Base-by-base conservation (phyloP, 2,888 invertebrate species). In the Steinernema hermaphroditum region DNA sequence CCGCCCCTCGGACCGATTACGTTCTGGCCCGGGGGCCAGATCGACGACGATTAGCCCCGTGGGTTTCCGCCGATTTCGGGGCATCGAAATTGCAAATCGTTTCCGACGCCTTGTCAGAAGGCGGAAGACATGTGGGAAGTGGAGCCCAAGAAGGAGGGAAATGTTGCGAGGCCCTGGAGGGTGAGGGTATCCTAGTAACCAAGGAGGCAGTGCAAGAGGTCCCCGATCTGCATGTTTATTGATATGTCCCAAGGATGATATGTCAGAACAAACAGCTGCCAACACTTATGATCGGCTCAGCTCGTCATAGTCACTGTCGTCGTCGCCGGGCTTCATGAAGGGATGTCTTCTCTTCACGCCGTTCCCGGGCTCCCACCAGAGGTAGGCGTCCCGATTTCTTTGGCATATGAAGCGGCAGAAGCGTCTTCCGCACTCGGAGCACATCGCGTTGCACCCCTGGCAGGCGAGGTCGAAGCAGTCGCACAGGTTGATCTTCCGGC, bases 141-240 rank as follows among this genome's bases (percentile, higher is more conserved):
- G 32, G 14, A 50, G 50, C 50, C 24, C n/a, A 14, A 27, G 27
- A 54, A 14, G 27, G 27, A 1, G 29, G 34, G 8, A 32, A 32
- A 62, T 62, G 62, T 62, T 62, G 62, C 62, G 16, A 32, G 29
- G n/a, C n/a, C n/a, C n/a, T n/a, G n/a, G n/a, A n/a, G n/a, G n/a
- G n/a, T n/a, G n/a, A n/a, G n/a, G n/a, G n/a, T n/a, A n/a, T n/a
- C n/a, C n/a, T n/a, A n/a, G n/a, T n/a, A n/a, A n/a, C n/a, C n/a
- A n/a, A n/a, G n/a, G n/a, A n/a, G n/a, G n/a, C n/a, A n/a, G n/a
- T n/a, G n/a, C n/a, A n/a, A n/a, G n/a, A n/a, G n/a, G n/a, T n/a
- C n/a, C n/a, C n/a, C n/a, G n/a, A n/a, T n/a, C n/a, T n/a, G n/a
- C n/a, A n/a, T n/a, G n/a, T n/a, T n/a, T n/a, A n/a, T n/a, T n/a